Evolutionary conservation across 2,888 invertebrate species (phyloP).

Genomic region (Leptopterna dolabrata): DNA sequence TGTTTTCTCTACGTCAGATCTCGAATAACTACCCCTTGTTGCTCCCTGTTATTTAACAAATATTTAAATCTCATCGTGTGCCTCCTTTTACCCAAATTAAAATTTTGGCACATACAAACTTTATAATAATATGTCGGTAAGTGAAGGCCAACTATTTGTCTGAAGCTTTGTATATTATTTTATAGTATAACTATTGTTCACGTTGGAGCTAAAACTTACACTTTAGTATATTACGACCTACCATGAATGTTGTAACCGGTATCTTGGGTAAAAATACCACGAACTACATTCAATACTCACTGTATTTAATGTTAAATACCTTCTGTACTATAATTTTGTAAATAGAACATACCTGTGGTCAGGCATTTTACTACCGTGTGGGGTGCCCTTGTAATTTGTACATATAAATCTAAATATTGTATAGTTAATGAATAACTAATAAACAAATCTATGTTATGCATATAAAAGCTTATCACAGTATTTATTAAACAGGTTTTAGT

Average conservation of each 20-base stretch:
- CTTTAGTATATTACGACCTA: not conserved
- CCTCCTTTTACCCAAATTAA: too few relatives aligned
- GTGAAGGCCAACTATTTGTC: too few relatives aligned
- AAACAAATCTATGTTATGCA: not conserved
- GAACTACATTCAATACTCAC: not conserved
- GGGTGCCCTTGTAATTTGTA: not conserved
- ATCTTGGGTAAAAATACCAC: not conserved
- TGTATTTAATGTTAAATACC: not conserved
- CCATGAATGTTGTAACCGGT: not conserved
- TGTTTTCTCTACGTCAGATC: too few relatives aligned
- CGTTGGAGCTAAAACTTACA: not conserved
- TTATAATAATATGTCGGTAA: too few relatives aligned
- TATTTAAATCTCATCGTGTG: too few relatives aligned
- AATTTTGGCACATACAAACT: too few relatives aligned
- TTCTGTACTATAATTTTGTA: not conserved
- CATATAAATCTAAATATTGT: not conserved
- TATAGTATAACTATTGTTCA: not conserved
- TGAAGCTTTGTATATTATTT: not conserved
- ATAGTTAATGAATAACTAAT: not conserved
- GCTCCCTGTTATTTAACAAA: too few relatives aligned
- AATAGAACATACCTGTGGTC: not conserved
- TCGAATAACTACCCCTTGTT: too few relatives aligned
- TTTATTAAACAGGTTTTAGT: conserved; percentile 27
- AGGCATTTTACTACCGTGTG: not conserved
- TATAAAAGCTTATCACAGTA: conserved; percentile 30